Conservation (phyloP, 1,140 invertebrate species). For the Drosophila lacertosa region DNA sequence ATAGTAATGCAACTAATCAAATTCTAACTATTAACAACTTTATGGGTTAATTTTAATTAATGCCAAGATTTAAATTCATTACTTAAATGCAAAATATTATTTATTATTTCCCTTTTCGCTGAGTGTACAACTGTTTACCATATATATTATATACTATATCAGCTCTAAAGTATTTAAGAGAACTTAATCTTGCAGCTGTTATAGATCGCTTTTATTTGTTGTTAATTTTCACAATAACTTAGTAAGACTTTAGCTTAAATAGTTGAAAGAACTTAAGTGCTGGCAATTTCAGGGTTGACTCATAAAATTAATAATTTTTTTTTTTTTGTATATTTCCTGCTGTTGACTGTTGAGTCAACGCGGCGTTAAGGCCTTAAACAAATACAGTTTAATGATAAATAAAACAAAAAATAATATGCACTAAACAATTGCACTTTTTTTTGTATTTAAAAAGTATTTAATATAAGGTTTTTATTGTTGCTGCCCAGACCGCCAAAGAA, state of each 20-base stretch:
- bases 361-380: neutral
- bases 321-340: constrained; percentile 13
- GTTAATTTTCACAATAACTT: neutral
- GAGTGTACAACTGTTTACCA: neutral
- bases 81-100: no score
- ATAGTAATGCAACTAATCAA: no score
- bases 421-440: constrained; percentile 25
- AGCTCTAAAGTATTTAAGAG: neutral
- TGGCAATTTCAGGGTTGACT: constrained; percentile 12
- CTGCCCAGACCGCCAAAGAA: neutral
- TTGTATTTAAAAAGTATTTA: constrained; percentile 10
- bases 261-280: neutral
- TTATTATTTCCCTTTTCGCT: no score
- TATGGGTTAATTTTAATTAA: no score
- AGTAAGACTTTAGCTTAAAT: constrained; percentile 2
- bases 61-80: no score
- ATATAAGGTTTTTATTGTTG: no score
- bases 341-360: constrained; percentile 35
- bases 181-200: neutral
- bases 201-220: neutral
- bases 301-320: constrained; percentile 8
- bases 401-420: constrained; percentile 28
- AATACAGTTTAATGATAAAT: neutral
- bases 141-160: neutral
- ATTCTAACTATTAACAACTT: no score